Evolutionary conservation across 2,113 vertebrate species (phyloP), one percentile per base, ranked within the genome.

Genomic region (Tor tambroides): DNA sequence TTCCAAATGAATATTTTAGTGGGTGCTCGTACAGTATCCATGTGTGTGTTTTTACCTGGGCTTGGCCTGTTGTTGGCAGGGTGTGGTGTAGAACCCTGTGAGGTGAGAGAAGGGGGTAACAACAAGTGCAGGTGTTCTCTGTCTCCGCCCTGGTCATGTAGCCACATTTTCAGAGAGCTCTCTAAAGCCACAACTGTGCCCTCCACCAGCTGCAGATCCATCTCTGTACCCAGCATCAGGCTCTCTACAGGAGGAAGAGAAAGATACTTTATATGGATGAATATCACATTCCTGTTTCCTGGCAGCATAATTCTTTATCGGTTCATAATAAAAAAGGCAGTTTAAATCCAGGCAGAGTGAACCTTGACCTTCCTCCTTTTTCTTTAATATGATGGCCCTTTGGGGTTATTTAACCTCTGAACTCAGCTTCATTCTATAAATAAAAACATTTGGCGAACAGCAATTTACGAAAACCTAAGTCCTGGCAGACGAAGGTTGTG

Each of bases 51-150:
- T 61, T 3, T 94, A 96, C 96, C 93, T 90, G 89, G 78, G 32
- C 86, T 80, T 72, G 87, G 77, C 35, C 26, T 86, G 30, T 75
- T 87, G 90, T 83, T 88, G 90, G 28, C 84, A 88, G 87, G 76
- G 71, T 86, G 91, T 90, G 90, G 38, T 65, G 69, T 82, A 26
- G 80, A 46, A 76, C 49, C 26, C 3, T 85, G 32, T 17, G 38
- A 46, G 26, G 92, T 92, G 75, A 30, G 92, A 88, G 89, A 94
- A 91, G 92, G 90, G 38, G 97, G 95, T 89, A 99, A 93, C 87
- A 98, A 91, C 77, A 99, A 96, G 77, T 98, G 97, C 78, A 99
- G 92, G 28, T 98, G 96, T 88, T 99, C 98, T 85, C 89, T 93
- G 88, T 98, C 96, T 3, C 95, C 96, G 28, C 94, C 92, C 6